Evolutionary conservation across 2,113 vertebrate species (phyloP), one percentile per base, ranked within the genome.

Genomic region (Nannospalax galili): DNA sequence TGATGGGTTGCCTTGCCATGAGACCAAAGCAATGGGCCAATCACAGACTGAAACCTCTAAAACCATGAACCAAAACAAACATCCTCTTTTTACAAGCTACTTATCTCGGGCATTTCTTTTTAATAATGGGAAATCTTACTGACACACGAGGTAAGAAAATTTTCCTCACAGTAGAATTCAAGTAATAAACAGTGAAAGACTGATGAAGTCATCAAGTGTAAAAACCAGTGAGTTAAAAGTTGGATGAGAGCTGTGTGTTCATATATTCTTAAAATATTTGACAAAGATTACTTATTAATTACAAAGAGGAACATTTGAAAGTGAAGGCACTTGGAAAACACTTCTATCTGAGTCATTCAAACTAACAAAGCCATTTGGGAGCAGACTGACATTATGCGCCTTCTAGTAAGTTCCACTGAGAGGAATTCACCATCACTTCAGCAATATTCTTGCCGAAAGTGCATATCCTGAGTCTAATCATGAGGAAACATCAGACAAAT

Each of bases 381-480:
- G 40, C 70, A 93, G 60, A 94, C 48, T 91, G 75, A 80, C 85
- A 85, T 92, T 90, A 77, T 64, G 16, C 56, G 67, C 48, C 35
- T 96, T 75, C 72, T 93, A 96, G 92, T 85, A 88, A 96, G 81
- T 96, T 95, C 81, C 91, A 94, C 77, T 64, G 85, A 94, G 35
- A 73, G 81, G 91, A 96, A 91, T 37, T 90, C 15, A 58, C 58
- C 84, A 90, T 93, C 22, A 69, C 72, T 93, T 92, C 40, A 88
- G 67, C 42, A 60, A 48, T 60, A 52, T 93, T 91, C 85, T 86
- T 88, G 88, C 96, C 94, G 96, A 88, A 95, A 93, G 84, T 84
- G 60, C 84, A 93, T 91, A 92, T 91, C 82, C 73, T 90, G 64
- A 93, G 95, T 92, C 92, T 93, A 97, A 97, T 95, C 81, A 95